These are phyloP conservation scores for Tor tambroides DNA, from an alignment of 2,113 vertebrate species.

Conservation along the genomic window DNA sequence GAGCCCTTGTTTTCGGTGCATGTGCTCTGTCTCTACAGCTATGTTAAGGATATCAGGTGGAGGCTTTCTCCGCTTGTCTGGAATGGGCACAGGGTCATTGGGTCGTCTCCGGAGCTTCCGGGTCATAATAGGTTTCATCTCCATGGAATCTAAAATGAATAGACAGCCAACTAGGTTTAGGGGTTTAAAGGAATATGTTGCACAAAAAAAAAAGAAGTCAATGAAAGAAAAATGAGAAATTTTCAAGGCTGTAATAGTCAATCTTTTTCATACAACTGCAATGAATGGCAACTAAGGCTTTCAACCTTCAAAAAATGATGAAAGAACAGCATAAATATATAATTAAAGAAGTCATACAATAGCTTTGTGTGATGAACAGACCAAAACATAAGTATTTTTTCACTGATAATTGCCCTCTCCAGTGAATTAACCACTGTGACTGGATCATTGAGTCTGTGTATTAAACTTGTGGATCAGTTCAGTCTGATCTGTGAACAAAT, in stretches of 20 bases:
- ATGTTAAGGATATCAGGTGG: constrained; percentile 91
- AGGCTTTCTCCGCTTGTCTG: constrained; percentile 96
- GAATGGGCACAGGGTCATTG: constrained; percentile 96
- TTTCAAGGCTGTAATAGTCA: no score
- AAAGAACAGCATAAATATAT: not conserved
- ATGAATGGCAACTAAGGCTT: not conserved
- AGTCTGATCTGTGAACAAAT: not conserved
- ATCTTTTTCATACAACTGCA: not conserved
- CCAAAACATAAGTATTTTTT: not conserved
- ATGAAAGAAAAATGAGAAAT: not conserved
- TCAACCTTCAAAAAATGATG: not conserved
- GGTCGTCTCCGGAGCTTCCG: constrained; percentile 92
- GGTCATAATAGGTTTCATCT: constrained; percentile 98
- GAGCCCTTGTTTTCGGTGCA: not conserved
- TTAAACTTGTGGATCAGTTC: not conserved
- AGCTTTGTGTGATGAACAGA: not conserved
- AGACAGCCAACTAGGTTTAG: not conserved
- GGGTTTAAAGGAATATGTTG: not conserved
- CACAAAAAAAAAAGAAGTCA: not conserved
- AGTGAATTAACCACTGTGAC: not conserved
- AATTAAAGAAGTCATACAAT: not conserved
- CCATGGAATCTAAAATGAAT: constrained; percentile 90
- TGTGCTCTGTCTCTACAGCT: not conserved
- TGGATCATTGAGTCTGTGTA: not conserved
- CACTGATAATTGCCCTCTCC: not conserved